Evolutionary conservation across 2,113 vertebrate species (phyloP).

Genomic region (Junco hyemalis): DNA sequence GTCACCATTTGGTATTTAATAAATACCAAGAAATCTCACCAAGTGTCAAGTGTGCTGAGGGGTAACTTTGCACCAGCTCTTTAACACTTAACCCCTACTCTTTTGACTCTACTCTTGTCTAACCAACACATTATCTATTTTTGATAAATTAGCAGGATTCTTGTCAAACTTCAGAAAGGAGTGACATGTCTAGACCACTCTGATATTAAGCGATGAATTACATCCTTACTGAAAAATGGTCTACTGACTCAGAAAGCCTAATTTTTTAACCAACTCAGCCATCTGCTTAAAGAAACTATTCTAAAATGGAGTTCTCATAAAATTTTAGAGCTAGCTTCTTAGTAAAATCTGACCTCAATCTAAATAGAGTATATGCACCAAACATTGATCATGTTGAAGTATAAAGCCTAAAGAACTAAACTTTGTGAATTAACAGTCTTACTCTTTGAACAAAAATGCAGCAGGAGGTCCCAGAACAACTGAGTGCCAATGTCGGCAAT

Average conservation of each 20-base stretch:
- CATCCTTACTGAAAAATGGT: neutral
- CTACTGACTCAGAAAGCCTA: neutral
- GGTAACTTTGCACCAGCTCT: neutral
- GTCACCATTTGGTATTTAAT: slow-evolving; percentile 20
- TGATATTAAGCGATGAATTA: neutral
- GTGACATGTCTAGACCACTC: neutral
- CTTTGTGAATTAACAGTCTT: neutral
- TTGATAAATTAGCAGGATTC: neutral
- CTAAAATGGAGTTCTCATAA: neutral
- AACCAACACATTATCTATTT: neutral
- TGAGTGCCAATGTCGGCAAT: neutral
- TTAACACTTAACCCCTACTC: neutral
- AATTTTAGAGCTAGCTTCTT: neutral
- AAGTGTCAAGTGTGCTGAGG: neutral
- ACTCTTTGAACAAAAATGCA: neutral
- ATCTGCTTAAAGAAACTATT: neutral
- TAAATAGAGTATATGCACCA: neutral
- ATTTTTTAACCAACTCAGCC: neutral
- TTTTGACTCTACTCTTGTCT: neutral
- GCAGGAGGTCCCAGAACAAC: neutral
- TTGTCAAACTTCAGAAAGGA: neutral
- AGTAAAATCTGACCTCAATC: neutral
- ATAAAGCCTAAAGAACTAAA: neutral
- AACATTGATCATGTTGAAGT: neutral
- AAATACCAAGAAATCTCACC: neutral